Percentiles rank a stretch among this genome's conserved stretches.
Evolutionary conservation across 2,888 invertebrate genomes (phyloP).

Genomic region (Apodemia hepburni): DNA sequence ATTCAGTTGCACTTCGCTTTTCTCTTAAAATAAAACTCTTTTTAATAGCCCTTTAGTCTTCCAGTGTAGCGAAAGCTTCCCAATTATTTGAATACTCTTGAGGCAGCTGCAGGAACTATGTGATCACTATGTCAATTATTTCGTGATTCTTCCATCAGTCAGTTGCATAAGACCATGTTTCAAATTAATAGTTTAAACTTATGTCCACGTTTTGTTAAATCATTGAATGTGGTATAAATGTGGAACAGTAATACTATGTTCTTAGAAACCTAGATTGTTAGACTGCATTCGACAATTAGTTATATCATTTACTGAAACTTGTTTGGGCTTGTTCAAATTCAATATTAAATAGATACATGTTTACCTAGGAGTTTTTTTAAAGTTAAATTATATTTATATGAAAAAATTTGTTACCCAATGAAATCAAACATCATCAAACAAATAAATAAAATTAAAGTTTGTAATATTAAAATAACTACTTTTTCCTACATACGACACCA

Average conservation of each 20-base stretch:
- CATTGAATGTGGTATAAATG: slow-evolving; percentile 73
- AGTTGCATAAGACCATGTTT: slow-evolving; percentile 44
- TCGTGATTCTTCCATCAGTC: slow-evolving; percentile 62
- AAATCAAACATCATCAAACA: no score
- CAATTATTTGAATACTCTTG: slow-evolving; percentile 56
- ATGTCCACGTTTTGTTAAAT: slow-evolving; percentile 61
- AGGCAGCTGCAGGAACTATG: slow-evolving; percentile 72
- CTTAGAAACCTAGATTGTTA: slow-evolving; percentile 56
- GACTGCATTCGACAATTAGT: slow-evolving; percentile 50
- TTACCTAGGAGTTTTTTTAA: no score
- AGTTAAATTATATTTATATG: no score
- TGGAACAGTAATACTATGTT: slow-evolving; percentile 68
- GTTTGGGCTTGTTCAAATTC: neutral
- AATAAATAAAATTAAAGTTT: no score
- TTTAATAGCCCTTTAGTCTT: slow-evolving; percentile 66
- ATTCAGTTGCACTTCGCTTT: slow-evolving; percentile 51
- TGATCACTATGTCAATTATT: slow-evolving; percentile 80
- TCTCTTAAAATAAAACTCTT: slow-evolving; percentile 40
- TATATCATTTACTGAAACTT: neutral
- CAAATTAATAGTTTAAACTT: slow-evolving; percentile 52
- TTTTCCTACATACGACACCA: no score
- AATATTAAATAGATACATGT: no score
- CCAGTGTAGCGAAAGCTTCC: slow-evolving; percentile 69
- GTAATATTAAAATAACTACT: no score
- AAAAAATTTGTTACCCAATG: no score